Conservation (phyloP, 2,888 invertebrate species). For the Drosophila mimetica region DNA sequence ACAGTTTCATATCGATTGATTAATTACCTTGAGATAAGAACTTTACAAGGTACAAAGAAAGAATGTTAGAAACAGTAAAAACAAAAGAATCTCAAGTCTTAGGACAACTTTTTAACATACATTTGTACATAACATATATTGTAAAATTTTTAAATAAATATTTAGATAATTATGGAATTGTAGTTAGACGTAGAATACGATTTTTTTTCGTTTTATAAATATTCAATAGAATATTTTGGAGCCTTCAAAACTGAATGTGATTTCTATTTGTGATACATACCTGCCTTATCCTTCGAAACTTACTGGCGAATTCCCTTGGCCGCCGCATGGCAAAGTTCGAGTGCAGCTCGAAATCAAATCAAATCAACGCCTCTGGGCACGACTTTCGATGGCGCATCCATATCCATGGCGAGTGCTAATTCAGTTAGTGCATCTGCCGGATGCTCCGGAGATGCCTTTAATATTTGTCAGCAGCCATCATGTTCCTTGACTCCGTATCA, state of each 20-base stretch:
- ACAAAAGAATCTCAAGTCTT: no score
- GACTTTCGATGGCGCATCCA: constrained; percentile 1
- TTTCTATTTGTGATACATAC: not conserved
- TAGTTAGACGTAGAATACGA: no score
- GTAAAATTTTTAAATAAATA: no score
- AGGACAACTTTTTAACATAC: no score
- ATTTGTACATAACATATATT: no score
- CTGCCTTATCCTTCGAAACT: not conserved
- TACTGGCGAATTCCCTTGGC: not conserved
- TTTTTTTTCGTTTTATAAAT: no score
- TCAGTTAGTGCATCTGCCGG: constrained; percentile 33
- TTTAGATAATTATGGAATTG: no score
- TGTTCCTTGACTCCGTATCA: constrained; percentile 12
- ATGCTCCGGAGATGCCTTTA: constrained; percentile 50
- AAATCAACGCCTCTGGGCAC: constrained; percentile 32
- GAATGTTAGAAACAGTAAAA: no score
- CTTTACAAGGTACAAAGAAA: not conserved
- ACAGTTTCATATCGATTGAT: constrained; percentile 13
- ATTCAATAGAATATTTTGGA: not conserved
- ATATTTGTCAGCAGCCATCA: constrained; percentile 59
- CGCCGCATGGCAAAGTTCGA: not conserved
- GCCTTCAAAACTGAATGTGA: not conserved
- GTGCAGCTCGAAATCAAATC: constrained; percentile 31
- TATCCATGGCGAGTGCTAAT: constrained; percentile 32
- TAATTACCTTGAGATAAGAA: constrained; percentile 3